A percentile compares a stretch with the other conserved stretches of the same genome.
phyloP scores from a whole-genome alignment of 2,888 invertebrate species.

The Glyphotaelius pellucidus region DNA sequence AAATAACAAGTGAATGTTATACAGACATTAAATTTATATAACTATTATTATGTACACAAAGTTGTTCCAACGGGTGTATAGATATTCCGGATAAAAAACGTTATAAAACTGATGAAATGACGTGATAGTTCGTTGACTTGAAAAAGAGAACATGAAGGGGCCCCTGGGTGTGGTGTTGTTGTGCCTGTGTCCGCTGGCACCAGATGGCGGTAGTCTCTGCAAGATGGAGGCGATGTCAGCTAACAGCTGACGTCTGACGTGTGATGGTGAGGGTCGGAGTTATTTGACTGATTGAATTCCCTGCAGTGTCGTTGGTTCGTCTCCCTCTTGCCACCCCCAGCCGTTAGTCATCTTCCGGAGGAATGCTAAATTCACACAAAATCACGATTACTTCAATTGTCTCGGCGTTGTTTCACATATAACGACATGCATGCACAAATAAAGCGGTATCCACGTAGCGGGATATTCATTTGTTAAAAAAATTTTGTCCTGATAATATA shows the following conservation, averaged over 20 bases:
- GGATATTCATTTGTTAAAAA: not conserved
- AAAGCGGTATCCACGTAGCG: not conserved
- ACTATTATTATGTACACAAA: constrained; percentile 60
- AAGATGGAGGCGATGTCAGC: constrained; percentile 56
- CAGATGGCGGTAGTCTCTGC: constrained; percentile 54
- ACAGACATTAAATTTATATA: constrained; percentile 60
- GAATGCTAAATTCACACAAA: constrained; percentile 81
- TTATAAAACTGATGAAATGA: constrained; percentile 60
- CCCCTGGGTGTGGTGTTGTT: constrained; percentile 55
- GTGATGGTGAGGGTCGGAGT: constrained; percentile 10
- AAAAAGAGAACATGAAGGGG: constrained; percentile 47
- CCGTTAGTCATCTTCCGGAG: constrained; percentile 90
- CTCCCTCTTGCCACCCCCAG: constrained; percentile 72
- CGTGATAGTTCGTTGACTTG: constrained; percentile 44
- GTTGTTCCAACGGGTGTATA: constrained; percentile 55
- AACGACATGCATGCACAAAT: not conserved
- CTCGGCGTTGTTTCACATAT: not conserved
- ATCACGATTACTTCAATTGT: constrained; percentile 11
- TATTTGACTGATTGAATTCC: not conserved
- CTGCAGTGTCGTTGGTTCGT: constrained; percentile 64
- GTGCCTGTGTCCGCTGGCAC: constrained; percentile 58
- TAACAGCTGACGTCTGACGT: constrained; percentile 49
- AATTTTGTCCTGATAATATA: not conserved
- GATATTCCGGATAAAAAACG: constrained; percentile 51
- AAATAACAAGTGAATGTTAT: constrained; percentile 63